Evolutionary conservation across 2,797 vertebrate species (phyloP).

Genomic region (Atherinosoma microstoma): DNA sequence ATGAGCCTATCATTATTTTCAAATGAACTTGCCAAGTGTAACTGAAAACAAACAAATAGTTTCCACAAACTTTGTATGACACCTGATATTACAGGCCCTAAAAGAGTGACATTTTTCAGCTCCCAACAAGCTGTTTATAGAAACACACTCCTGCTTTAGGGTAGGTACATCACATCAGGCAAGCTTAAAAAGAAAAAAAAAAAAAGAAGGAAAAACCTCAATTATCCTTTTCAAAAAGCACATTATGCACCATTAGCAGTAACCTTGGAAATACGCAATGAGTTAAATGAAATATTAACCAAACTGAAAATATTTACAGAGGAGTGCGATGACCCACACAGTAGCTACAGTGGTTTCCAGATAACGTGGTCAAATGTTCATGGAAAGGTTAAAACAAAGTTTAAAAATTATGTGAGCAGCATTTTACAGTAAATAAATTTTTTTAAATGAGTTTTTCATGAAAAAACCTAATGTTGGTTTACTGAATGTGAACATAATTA

Average conservation of each 20-base stretch:
- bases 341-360: background rate
- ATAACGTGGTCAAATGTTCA: background rate
- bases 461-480: background rate
- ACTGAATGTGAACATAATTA: background rate
- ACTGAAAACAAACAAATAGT: conserved; percentile 28
- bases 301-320: conserved; percentile 68
- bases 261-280: conserved; percentile 9
- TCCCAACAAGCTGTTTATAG: background rate
- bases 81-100: background rate
- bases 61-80: background rate
- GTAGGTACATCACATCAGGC: background rate
- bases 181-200: background rate
- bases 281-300: conserved; percentile 70
- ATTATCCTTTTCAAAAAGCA: conserved; percentile 6
- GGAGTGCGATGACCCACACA: conserved; percentile 33
- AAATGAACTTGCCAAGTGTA: background rate
- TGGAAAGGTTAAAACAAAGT: background rate
- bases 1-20: conserved; percentile 14
- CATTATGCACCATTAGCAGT: background rate
- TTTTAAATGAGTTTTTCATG: background rate
- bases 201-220: background rate
- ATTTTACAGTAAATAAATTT: background rate
- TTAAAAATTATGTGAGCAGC: background rate
- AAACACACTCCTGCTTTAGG: fast-evolving
- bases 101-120: background rate